A percentile compares a stretch with the other conserved stretches of the same genome.
phyloP scores from a whole-genome alignment of 2,888 invertebrate species.

The Sinohyriopsis cumingii region DNA sequence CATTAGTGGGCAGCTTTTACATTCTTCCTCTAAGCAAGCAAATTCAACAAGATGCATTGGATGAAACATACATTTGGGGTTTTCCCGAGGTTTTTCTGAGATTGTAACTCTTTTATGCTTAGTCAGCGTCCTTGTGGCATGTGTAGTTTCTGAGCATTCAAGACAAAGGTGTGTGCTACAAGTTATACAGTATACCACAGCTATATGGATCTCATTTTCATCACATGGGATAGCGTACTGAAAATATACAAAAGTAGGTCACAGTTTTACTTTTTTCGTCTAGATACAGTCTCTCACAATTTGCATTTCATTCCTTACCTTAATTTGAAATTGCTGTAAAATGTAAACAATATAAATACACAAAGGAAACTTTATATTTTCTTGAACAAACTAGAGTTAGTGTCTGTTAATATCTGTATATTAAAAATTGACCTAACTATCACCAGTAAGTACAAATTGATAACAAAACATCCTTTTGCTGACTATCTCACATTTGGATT shows the following conservation, averaged over 20 bases:
- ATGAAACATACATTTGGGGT: constrained; percentile 76
- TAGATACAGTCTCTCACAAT: neutral
- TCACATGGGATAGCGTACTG: constrained; percentile 74
- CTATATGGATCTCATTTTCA: constrained; percentile 76
- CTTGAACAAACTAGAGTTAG: too few relatives aligned
- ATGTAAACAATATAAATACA: too few relatives aligned
- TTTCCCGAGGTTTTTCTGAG: constrained; percentile 76
- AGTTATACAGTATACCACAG: constrained; percentile 76
- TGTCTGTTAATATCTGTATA: too few relatives aligned
- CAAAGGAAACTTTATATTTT: too few relatives aligned
- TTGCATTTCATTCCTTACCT: neutral
- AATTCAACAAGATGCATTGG: constrained; percentile 76
- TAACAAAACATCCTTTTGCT: too few relatives aligned
- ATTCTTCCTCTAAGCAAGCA: constrained; percentile 76
- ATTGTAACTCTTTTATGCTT: constrained; percentile 76
- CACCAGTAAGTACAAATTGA: too few relatives aligned
- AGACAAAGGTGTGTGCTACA: constrained; percentile 76
- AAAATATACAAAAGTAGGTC: constrained; percentile 21
- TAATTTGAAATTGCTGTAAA: neutral
- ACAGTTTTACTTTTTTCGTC: constrained; percentile 1
- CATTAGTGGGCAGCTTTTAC: constrained; percentile 75
- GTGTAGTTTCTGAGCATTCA: constrained; percentile 75
- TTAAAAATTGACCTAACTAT: too few relatives aligned
- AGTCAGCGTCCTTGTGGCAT: constrained; percentile 75
- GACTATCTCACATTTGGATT: too few relatives aligned